Evolutionary conservation across 1,140 invertebrate species (phyloP), one percentile per base, ranked within the genome.

Genomic region (Agraylea sexmaculata): DNA sequence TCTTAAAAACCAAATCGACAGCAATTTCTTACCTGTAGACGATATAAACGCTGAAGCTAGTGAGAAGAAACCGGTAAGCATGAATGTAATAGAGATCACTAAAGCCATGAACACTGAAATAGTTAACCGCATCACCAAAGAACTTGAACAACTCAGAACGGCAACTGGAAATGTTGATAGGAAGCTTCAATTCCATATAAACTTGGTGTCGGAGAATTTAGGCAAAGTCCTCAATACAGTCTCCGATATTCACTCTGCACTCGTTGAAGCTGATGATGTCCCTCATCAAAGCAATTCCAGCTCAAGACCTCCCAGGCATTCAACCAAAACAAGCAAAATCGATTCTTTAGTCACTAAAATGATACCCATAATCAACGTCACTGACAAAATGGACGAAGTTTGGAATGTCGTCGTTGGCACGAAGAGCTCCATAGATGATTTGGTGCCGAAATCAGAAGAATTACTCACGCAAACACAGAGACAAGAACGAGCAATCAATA

Each of bases 301-400:
- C 1, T 60, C 67, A 4, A 49, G 67, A 4, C 70, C 75, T 1
- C 45, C 56, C 0, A 37, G 40, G 17, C 39, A 45, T 15, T 48
- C 66, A 0, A 54, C 67, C 2, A 77, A 74, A 48, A 69, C 70
- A 5, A 85, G 75, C 52, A 87, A 87, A 64, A 74, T 87, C 44
- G 83, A 87, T 59, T 73, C 69, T 10, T 61, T 87, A 1, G 77
- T 82, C 0, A 73, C 80, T 43, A 78, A 83, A 61, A 86, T 86
- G 54, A 74, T 77, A 43, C 83, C 85, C 0, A 83, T 87, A 59
- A 73, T 85, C 30, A 79, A 75, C n/a, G 83, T 87, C 1, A 83
- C 82, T 0, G 81, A 84, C 53, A 87, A 88, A 60, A 87, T 88
- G 81, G 83, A 88, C 49, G 80, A 88, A 63, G 82, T 88, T 4